Base-by-base conservation (phyloP, 2,888 invertebrate genomes). In the Prenolepis imparis region DNA sequence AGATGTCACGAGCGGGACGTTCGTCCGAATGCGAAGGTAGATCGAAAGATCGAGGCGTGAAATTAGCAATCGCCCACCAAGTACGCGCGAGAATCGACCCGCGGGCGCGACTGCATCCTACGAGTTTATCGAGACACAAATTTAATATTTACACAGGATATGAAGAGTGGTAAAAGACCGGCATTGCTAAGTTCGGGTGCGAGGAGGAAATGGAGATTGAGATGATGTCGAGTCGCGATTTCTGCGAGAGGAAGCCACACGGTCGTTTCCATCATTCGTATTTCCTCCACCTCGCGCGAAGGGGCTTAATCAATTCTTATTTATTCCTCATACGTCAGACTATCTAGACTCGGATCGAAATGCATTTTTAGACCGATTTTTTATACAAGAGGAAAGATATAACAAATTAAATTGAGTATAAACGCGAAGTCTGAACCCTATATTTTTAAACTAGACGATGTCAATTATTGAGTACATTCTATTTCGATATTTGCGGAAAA, bases 211-310 rank as follows among this genome's bases (percentile, higher is more conserved):
- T 82, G 67, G 74, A 82, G 84, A 80, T 86, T 84, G 87, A 83
- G 86, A 67, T 61, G 90, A 91, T 89, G 91, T 91, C 91, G 84
- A 93, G 91, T 91, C 90, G 90, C 91, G 91, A 88, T 90, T 88
- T 89, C 82, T 90, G 90, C 88, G 86, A 89, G 44, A 78, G 90
- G 81, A 89, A 91, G 90, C 89, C 89, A 91, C 89, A 90, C 67
- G 72, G 61, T 55, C 72, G 83, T 68, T 80, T 84, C 81, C 81
- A 15, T 52, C 59, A 39, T 61, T 82, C 59, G 55, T 28, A 72
- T 77, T 66, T 81, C 80, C 73, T 55, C 39, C 39, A 73, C 39
- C 68, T n/a, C n/a, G n/a, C 15, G 28, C 8, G 18, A 12, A 36
- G 44, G 44, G 24, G n/a, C 1, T 59, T 59, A 32, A 67, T 66